Base-by-base conservation (phyloP, 2,888 invertebrate genomes). In the Phlogophora meticulosa region DNA sequence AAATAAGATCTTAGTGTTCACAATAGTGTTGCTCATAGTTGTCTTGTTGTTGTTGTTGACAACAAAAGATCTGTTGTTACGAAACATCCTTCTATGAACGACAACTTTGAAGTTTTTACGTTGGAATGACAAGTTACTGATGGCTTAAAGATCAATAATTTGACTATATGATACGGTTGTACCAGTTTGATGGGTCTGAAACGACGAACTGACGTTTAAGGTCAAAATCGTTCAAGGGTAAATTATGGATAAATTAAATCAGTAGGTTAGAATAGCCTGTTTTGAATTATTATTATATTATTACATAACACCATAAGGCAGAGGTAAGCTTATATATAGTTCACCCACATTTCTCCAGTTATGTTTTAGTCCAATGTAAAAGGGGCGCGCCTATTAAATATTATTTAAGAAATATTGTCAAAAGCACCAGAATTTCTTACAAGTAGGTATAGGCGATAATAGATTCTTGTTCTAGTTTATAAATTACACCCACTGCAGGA, bases 21-120 rank as follows among this genome's bases (percentile, higher is more conserved):
- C 60, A 75, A 76, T 62, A 76, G 40, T 67, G 68, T 77, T 77
- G 51, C 51, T 60, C 67, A 72, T 72, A 68, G 40, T 55, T 59
- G 42, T 22, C 11, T 46, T 67, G 55, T 67, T 61, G 48, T 67
- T 61, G 48, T 43, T 72, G 67, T 76, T 67, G 56, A 68, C 57
- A 71, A 38, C 58, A 68, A 59, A 62, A 77, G 15, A 72, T 40
- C 22, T 55, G 72, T 59, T 72, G 48, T 72, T 72, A 32, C 7
- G 49, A 56, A 67, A 76, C 75, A 76, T 76, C 40, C 62, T 59
- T 45, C 17, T 36, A 9, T 22, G 2, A 62, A 52, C 9, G 32
- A 66, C 32, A 60, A 77, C 56, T 72, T 59, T 24, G 28, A 55
- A 58, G 53, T 42, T 10, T 70, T 73, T 74, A 55, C 17, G n/a